Base-by-base conservation (phyloP, 2,113 vertebrate genomes). In the Labeo catla region DNA sequence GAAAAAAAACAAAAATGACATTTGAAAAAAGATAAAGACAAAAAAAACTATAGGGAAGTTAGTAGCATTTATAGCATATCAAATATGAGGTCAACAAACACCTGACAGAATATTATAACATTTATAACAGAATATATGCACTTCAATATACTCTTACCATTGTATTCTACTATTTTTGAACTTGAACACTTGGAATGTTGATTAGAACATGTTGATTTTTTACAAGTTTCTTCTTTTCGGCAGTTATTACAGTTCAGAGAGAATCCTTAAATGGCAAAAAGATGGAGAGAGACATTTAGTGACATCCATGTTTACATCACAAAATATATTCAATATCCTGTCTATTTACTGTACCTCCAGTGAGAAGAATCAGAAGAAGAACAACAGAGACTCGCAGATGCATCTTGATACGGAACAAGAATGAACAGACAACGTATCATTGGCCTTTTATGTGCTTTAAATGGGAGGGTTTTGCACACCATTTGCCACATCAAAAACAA, bases 171-270 rank as follows among this genome's bases (percentile, higher is more conserved):
- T 11, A 7, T 45, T 45, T 13, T 72, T 72, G 3, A 9, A 19
- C 8, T 47, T 47, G 70, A 39, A n/a, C 68, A 72, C 39, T 10
- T 73, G 34, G 0, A 19, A 0, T 11, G 61, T 65, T 72, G 2
- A 8, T 10, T 0, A 2, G 21, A 2, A 47, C 39, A 73, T 9
- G 16, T 4, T 9, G 10, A 0, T 9, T 5, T 4, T n/a, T 4
- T 13, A 73, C 70, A 73, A 45, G 11, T 3, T 4, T 1, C 39
- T 34, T 4, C 6, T 9, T 16, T 39, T 39, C 39, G 39, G 2
- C 39, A 39, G 39, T 39, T 39, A 39, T 39, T 4, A 36, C 65
- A 68, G 4, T 34, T 2, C 65, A 68, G 28, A 36, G 28, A 68
- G 28, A 34, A 34, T 36, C 65, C 65, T 68, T 12, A 68, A 36